Evolutionary conservation across 1,140 invertebrate genomes (phyloP), one percentile per base, ranked within the genome.

Genomic region (Pomacea maculata): DNA sequence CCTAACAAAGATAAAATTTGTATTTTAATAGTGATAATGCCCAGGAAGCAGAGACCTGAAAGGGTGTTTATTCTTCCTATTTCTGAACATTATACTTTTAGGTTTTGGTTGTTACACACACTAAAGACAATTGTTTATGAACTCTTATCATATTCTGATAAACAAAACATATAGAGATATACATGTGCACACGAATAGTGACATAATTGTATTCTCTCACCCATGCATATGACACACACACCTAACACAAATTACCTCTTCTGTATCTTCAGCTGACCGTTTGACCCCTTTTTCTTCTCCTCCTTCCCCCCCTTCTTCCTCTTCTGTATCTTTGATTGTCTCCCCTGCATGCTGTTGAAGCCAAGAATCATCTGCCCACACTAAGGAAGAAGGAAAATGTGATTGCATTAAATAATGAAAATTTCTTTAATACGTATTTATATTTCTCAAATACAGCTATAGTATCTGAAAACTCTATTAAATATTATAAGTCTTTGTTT

Each of bases 301-400:
- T 79, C 81, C 52, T 12, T 52, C 84, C 45, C 29, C 83, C 68
- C 83, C 83, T 70, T 85, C 76, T 70, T 84, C 87, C 52, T 87
- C 86, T 29, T 91, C 90, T 57, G 93, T 92, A n/a, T 93, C 92
- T 25, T 78, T 81, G 19, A 90, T 75, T 10, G 89, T 90, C n/a
- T 85, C 87, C 1, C 89, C 89, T 61, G 90, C 85, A 86, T 91
- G 89, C 57, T 98, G 95, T 89, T 97, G 96, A 6, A 99, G 90
- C 98, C 98, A 99, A 75, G 94, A 93, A 91, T 99, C 98, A 90
- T 99, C 98, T 12, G 97, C 95, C 98, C 98, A 99, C 15, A 99
- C 97, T 89, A 85, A 73, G 79, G 80, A 7, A 65, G 17, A 75
- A 81, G 70, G n/a, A 45, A 55, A 54, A 72, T 61, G 15, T 61